Percentiles rank a stretch among this genome's conserved stretches.
These are phyloP conservation scores for Archivesica marissinica DNA, from an alignment of 1,140 invertebrate species.

Conservation along the genomic window DNA sequence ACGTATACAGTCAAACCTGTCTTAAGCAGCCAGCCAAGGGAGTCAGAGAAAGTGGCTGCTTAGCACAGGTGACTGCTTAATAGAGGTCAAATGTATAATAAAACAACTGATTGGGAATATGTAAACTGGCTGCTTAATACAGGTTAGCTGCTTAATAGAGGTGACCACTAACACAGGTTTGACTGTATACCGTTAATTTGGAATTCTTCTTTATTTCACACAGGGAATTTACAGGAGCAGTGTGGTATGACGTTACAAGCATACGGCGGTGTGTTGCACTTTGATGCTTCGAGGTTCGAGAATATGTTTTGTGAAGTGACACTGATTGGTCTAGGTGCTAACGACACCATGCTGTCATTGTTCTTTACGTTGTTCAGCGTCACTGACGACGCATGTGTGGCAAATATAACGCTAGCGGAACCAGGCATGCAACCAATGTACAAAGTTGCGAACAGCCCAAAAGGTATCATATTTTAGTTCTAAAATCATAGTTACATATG, in stretches of 20 bases:
- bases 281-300: not conserved
- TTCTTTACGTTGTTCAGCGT: conserved; percentile 14
- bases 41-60: too few species aligned
- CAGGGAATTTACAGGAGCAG: conserved; percentile 3
- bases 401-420: not conserved
- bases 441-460: not conserved
- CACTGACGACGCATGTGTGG: not conserved
- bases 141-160: too few species aligned
- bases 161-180: too few species aligned
- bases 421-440: not conserved
- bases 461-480: not conserved
- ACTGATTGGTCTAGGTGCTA: not conserved
- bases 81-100: too few species aligned
- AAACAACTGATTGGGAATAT: too few species aligned
- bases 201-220: too few species aligned
- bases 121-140: too few species aligned
- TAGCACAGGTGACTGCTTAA: too few species aligned
- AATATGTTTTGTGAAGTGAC: not conserved
- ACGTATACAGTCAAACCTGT: too few species aligned
- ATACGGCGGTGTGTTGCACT: not conserved
- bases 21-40: too few species aligned
- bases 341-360: not conserved
- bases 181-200: too few species aligned
- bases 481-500: too few species aligned
- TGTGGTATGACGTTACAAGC: conserved; percentile 1